A percentile compares a stretch with the other conserved stretches of the same genome.
Evolutionary conservation across 2,113 vertebrate genomes (phyloP).

Genomic region (Chloroceryle aenea): DNA sequence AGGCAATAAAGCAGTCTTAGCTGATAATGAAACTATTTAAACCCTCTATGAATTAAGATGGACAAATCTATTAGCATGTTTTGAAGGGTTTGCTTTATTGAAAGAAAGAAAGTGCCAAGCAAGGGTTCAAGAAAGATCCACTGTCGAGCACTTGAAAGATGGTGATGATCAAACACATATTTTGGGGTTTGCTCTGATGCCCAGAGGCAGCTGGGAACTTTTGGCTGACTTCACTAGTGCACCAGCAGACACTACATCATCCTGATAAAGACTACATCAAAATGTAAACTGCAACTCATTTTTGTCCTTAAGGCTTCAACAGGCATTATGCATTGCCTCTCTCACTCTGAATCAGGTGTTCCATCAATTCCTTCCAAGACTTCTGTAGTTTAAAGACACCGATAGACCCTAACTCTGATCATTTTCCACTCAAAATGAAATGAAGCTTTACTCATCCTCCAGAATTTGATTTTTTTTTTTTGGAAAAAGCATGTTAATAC

Average conservation of each 20-base stretch:
- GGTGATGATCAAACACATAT: background rate
- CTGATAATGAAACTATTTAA: conserved; percentile 44
- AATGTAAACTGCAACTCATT: background rate
- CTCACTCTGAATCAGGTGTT: background rate
- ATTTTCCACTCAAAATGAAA: background rate
- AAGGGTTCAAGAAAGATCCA: background rate
- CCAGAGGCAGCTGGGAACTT: background rate
- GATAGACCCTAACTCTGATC: background rate
- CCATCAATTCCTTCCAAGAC: background rate
- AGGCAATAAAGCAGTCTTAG: conserved; percentile 38
- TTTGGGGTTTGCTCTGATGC: background rate
- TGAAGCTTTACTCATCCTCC: background rate
- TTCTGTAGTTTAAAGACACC: background rate
- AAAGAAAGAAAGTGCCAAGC: background rate
- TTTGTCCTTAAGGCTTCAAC: background rate
- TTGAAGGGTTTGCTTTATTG: conserved; percentile 12
- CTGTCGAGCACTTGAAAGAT: background rate
- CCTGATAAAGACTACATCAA: background rate
- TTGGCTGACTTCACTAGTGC: background rate
- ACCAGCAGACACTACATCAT: background rate
- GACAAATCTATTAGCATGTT: conserved; percentile 37
- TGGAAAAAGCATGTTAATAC: background rate
- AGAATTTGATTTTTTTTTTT: background rate
- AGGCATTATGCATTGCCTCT: background rate
- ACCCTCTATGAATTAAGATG: conserved; percentile 35